phyloP scores from a whole-genome alignment of 2,888 invertebrate species.

The Drosophila mulleri region DNA sequence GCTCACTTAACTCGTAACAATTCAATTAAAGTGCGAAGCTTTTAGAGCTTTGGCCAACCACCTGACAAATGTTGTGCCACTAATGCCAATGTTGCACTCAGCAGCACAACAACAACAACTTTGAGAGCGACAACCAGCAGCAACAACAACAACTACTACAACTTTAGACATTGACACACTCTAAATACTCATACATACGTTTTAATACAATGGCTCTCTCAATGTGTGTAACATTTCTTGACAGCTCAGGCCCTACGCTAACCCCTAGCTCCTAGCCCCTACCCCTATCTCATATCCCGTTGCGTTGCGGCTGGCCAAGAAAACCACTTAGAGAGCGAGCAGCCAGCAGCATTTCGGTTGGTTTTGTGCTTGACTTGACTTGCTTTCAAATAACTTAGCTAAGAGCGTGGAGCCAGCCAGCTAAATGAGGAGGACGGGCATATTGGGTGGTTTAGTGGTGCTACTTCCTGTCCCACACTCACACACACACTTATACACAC shows the following conservation, averaged over 20 bases:
- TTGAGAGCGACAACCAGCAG: conserved; percentile 1
- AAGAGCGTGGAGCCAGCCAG: conserved; percentile 3
- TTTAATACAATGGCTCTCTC: conserved; percentile 25
- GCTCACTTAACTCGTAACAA: conserved; percentile 34
- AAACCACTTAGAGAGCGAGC: conserved; percentile 52
- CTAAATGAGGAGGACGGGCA: neutral
- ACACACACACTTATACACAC: conserved; percentile 24
- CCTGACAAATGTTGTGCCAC: conserved; percentile 46
- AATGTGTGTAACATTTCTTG: conserved; percentile 18
- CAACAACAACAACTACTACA: neutral
- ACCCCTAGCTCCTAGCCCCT: too few species aligned
- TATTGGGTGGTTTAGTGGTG: conserved; percentile 24
- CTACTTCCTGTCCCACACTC: conserved; percentile 44
- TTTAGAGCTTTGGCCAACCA: conserved; percentile 34
- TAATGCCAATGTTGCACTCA: conserved; percentile 44
- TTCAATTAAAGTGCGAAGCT: conserved; percentile 40
- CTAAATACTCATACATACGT: conserved; percentile 26
- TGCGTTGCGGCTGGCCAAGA: conserved; percentile 43
- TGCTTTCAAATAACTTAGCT: conserved; percentile 61
- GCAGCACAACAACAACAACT: conserved; percentile 30
- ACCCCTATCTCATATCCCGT: neutral
- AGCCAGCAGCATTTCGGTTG: conserved; percentile 60
- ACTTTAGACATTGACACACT: conserved; percentile 38
- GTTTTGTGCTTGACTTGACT: conserved; percentile 74
- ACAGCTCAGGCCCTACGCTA: neutral